Base-by-base conservation (phyloP, 2,113 vertebrate genomes). In the Silurus asotus region DNA sequence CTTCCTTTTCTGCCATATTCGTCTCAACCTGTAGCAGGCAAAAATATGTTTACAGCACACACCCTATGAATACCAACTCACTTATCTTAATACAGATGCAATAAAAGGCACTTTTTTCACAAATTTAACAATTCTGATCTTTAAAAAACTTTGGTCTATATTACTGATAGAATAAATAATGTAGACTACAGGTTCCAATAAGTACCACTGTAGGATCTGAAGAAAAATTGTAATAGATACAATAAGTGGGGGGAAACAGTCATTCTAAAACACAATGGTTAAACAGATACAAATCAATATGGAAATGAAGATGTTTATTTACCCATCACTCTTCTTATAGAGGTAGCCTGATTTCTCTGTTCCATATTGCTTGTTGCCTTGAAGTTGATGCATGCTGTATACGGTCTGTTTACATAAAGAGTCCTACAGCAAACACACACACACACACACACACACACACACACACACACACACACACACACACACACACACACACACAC, bases 1-100 rank as follows among this genome's bases (percentile, higher is more conserved):
- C 74, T 92, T 95, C 90, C 94, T 93, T 89, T 94, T 95, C 91
- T 94, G 94, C 94, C 94, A 96, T 88, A 94, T 93, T 89, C 94
- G 95, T 74, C 94, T 93, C 84, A 95, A 89, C 88, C 94, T 95
- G 89, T 23, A 49, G 83, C 19, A 86, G 37, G 81, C 77, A 89
- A 9, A 82, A 51, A 85, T 28, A 51, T 77, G 13, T 59, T n/a
- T 45, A 70, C 74, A 61, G 55, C 48, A 80, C 56, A 11, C 15
- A 78, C 51, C n/a, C 82, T 9, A 78, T 13, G 4, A 23, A 69
- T 25, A 6, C 2, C 3, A 70, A 45, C 49, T 15, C 65, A 83
- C 10, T 23, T 1, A 59, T n/a, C 19, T 70, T 74, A 75, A 82
- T 15, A 17, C 48, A 59, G 51, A 72, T 28, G 61, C 4, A 0